Evolutionary conservation across 1,140 invertebrate species (phyloP).

Genomic region (Drosophila pachea): DNA sequence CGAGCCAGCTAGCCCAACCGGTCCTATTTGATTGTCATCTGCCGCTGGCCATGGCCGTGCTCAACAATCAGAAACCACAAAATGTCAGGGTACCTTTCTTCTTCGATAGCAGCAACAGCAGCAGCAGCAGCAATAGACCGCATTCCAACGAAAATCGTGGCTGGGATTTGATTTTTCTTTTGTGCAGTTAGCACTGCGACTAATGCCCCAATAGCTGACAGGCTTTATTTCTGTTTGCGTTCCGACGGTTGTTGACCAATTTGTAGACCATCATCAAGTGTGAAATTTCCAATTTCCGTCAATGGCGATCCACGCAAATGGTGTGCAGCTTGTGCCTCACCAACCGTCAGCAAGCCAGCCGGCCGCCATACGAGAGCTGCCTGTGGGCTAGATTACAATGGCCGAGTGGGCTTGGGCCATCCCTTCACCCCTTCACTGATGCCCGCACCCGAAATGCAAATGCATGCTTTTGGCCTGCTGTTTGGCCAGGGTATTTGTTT

Average conservation of each 20-base stretch:
- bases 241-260: conserved; percentile 67
- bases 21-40: conserved; percentile 52
- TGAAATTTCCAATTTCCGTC: conserved; percentile 74
- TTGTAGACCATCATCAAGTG: conserved; percentile 74
- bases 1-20: neutral
- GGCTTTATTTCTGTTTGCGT: conserved; percentile 54
- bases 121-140: neutral
- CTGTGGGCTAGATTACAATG: conserved; percentile 15
- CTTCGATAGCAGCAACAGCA: neutral
- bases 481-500: conserved; percentile 42
- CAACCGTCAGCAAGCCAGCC: neutral
- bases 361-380: neutral
- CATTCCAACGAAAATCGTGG: conserved; percentile 7
- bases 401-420: neutral
- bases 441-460: conserved; percentile 35
- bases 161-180: conserved; percentile 68
- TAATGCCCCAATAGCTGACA: conserved; percentile 59
- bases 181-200: conserved; percentile 49
- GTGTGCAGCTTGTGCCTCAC: neutral
- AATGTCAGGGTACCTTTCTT: conserved; percentile 66
- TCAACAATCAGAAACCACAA: conserved; percentile 62
- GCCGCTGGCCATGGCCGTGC: conserved; percentile 49
- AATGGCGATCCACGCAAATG: conserved; percentile 13
- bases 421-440: neutral
- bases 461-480: conserved; percentile 47